Percentiles rank a stretch among this genome's conserved stretches.
phyloP scores from a whole-genome alignment of 1,140 invertebrate genomes.

The Brachionus manjavacas region DNA sequence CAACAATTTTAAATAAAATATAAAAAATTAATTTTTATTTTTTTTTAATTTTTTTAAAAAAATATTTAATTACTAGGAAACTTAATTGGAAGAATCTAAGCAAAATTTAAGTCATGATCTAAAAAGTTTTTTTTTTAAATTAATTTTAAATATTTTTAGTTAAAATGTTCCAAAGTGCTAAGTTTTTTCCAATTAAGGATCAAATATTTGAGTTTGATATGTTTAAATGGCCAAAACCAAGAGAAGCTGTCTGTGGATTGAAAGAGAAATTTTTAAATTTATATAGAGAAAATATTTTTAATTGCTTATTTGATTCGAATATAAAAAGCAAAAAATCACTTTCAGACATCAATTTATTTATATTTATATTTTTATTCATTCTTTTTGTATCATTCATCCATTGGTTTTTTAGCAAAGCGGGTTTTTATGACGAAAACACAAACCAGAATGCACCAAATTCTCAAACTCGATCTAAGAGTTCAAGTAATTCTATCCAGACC shows the following conservation, averaged over 20 bases:
- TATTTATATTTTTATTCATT: background rate
- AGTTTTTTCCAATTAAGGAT: background rate
- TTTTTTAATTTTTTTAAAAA: background rate
- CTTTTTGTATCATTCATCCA: background rate
- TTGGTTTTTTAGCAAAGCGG: background rate
- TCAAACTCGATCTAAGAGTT: too few species aligned
- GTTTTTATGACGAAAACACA: background rate
- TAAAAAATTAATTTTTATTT: background rate
- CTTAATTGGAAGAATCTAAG: background rate
- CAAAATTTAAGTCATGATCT: background rate
- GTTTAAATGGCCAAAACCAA: background rate
- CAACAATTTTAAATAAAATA: background rate
- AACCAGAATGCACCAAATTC: background rate
- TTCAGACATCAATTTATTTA: background rate
- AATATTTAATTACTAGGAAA: background rate
- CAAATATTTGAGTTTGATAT: slow-evolving; percentile 3
- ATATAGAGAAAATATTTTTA: background rate
- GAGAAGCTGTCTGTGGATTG: background rate
- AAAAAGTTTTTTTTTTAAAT: background rate
- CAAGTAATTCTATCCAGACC: too few species aligned
- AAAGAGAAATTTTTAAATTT: background rate
- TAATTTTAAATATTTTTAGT: background rate
- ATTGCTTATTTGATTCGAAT: background rate
- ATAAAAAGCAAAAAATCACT: background rate
- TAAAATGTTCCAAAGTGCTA: background rate